Conservation (phyloP, 2,888 invertebrate genomes). For the Spilarctia lutea region DNA sequence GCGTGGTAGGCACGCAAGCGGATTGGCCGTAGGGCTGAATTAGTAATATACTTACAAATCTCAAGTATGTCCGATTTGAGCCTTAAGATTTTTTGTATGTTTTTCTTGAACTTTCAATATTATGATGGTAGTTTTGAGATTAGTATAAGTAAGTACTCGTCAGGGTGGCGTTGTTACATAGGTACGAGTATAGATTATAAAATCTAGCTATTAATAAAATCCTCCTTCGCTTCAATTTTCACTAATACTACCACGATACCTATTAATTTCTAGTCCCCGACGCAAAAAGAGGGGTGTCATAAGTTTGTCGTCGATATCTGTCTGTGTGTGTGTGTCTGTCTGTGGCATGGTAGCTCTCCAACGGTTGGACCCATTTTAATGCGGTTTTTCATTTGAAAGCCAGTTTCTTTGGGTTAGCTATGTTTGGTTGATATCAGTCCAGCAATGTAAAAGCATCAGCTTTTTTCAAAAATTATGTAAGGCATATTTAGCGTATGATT, state of each 20-base stretch:
- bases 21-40: conserved; percentile 13
- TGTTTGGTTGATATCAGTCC: too few species aligned
- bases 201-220: neutral
- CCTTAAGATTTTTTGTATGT: neutral
- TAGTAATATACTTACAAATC: conserved; percentile 29
- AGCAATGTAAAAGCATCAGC: too few species aligned
- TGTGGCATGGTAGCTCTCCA: too few species aligned
- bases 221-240: neutral
- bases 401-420: too few species aligned
- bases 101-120: neutral
- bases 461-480: too few species aligned
- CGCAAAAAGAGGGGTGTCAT: too few species aligned
- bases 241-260: neutral
- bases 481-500: too few species aligned
- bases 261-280: too few species aligned
- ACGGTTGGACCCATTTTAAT: too few species aligned
- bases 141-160: neutral
- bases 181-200: neutral
- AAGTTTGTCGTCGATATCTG: too few species aligned
- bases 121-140: neutral
- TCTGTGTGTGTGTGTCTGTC: too few species aligned
- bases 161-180: neutral
- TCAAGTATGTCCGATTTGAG: conserved; percentile 20
- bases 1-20: conserved; percentile 24
- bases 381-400: too few species aligned